Percentiles rank a stretch among this genome's conserved stretches.
Evolutionary conservation across 2,113 vertebrate genomes (phyloP).

Genomic region (Dasyurus viverrinus): DNA sequence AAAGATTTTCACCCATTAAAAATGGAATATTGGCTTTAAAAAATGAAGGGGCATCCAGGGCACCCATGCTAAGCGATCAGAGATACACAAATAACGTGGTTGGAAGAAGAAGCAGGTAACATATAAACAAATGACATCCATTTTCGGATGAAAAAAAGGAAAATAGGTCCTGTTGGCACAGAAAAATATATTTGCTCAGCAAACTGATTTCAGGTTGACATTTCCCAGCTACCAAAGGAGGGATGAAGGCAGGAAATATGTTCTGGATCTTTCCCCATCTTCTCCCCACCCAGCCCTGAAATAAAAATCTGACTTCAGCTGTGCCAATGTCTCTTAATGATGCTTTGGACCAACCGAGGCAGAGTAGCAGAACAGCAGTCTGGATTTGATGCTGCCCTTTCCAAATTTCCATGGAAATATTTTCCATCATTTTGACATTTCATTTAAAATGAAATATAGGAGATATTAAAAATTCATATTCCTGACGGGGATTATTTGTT

Average conservation of each 20-base stretch:
- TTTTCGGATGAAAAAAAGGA: constrained; percentile 66
- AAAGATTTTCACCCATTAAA: constrained; percentile 9
- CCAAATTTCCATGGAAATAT: constrained; percentile 84
- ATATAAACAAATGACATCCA: constrained; percentile 48
- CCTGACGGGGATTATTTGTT: constrained; percentile 89
- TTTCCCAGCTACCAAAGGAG: constrained; percentile 59
- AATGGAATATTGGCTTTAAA: not conserved
- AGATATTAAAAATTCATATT: constrained; percentile 87
- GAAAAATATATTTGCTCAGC: constrained; percentile 67
- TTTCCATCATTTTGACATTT: constrained; percentile 90
- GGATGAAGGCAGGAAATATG: constrained; percentile 76
- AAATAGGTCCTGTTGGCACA: constrained; percentile 51
- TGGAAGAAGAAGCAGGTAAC: constrained; percentile 34
- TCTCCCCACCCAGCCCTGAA: constrained; percentile 28
- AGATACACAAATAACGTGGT: constrained; percentile 24
- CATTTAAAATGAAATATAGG: constrained; percentile 90
- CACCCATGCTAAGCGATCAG: constrained; percentile 5
- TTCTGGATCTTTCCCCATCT: not conserved
- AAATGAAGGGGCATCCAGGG: constrained; percentile 3
- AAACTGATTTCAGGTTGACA: constrained; percentile 74
- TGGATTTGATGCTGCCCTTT: constrained; percentile 81
- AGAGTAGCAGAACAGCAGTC: constrained; percentile 61
- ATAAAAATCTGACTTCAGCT: constrained; percentile 56
- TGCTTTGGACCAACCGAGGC: constrained; percentile 54
- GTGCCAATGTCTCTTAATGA: constrained; percentile 58